Conservation (phyloP, 2,888 invertebrate genomes). For the Sarcophaga rosellei region DNA sequence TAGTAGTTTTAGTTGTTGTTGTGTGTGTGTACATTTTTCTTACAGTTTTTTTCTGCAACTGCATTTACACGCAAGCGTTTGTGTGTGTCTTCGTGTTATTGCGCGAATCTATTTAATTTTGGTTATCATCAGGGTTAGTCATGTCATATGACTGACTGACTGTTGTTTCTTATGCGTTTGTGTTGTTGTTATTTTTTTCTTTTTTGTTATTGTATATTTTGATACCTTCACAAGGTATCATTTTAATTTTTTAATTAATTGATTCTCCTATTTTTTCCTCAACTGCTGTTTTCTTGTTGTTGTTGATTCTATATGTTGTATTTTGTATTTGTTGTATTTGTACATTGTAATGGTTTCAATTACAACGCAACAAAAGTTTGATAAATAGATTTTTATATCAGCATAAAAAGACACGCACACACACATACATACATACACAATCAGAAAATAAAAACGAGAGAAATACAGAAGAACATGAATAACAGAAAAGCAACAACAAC, state of each 20-base stretch:
- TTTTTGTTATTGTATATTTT: slow-evolving; percentile 2
- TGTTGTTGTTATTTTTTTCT: slow-evolving; percentile 3
- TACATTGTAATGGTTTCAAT: slow-evolving; percentile 38
- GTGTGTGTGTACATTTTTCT: background rate
- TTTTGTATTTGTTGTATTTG: background rate
- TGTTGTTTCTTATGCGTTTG: background rate
- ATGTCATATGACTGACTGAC: background rate
- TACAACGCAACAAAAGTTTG: slow-evolving; percentile 49
- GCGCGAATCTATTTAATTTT: slow-evolving; percentile 7
- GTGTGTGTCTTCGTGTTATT: background rate
- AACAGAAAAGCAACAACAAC: too few relatives aligned
- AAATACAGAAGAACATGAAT: too few relatives aligned
- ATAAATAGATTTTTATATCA: slow-evolving; percentile 25
- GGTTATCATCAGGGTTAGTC: slow-evolving; percentile 11
- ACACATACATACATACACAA: background rate
- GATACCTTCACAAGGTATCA: slow-evolving; percentile 48
- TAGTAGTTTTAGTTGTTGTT: background rate
- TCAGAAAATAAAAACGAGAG: background rate
- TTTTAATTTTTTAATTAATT: slow-evolving; percentile 60
- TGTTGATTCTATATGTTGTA: background rate
- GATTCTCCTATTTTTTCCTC: slow-evolving; percentile 15
- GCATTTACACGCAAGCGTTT: background rate
- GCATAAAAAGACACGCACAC: background rate
- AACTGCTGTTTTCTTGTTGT: slow-evolving; percentile 12
- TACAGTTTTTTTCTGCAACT: background rate